Conservation (phyloP, 2,888 invertebrate genomes). For the Sesia bembeciformis region DNA sequence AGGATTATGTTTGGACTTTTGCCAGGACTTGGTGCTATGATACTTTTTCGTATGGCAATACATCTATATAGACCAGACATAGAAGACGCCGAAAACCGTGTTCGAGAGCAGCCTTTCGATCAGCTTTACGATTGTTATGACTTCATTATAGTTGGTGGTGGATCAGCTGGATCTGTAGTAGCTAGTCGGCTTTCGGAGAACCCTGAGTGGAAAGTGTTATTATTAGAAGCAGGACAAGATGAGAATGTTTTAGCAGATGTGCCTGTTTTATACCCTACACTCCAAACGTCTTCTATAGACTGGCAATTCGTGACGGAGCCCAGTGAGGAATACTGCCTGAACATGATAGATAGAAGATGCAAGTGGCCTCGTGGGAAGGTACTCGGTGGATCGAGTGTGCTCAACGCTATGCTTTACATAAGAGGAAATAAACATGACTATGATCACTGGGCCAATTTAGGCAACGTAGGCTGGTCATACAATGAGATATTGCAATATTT, state of each 20-base stretch:
- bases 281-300: conserved; percentile 84
- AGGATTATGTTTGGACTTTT: conserved; percentile 79
- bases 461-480: conserved; percentile 87
- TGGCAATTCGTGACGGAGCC: conserved; percentile 89
- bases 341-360: conserved; percentile 77
- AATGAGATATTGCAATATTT: conserved; percentile 84
- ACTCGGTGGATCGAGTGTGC: conserved; percentile 85
- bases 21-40: conserved; percentile 77
- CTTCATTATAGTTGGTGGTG: conserved; percentile 87
- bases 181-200: conserved; percentile 86
- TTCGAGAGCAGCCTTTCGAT: conserved; percentile 68
- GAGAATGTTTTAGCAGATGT: conserved; percentile 82
- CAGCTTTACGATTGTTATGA: conserved; percentile 79
- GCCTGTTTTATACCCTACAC: conserved; percentile 79
- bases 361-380: conserved; percentile 88
- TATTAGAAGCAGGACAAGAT: conserved; percentile 87
- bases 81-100: conserved; percentile 77
- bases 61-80: conserved; percentile 81
- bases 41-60: conserved; percentile 78
- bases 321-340: conserved; percentile 78
- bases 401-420: conserved; percentile 93
- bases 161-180: conserved; percentile 86
- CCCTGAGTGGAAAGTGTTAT: conserved; percentile 79
- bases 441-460: conserved; percentile 86
- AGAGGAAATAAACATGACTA: conserved; percentile 89